Base-by-base conservation (phyloP, 2,888 invertebrate genomes). In the Hirtodrosophila confusa region DNA sequence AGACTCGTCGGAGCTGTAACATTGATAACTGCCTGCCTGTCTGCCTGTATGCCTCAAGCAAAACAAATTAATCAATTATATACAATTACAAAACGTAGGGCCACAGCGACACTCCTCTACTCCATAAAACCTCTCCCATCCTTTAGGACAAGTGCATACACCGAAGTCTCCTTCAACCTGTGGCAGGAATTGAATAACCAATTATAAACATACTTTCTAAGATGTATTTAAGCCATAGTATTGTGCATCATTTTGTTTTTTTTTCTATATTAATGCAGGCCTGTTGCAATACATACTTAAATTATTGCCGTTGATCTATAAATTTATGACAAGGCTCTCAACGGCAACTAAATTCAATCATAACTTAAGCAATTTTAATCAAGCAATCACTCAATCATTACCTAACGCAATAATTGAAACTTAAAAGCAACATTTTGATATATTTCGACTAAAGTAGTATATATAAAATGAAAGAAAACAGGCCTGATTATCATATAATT, bases 11-110 rank as follows among this genome's bases (percentile, higher is more conserved):
- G 70, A 74, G 57, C 48, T 51, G 56, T 66, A 47, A 47, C 23
- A 65, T 57, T 65, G 53, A 76, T 41, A 77, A 80, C 88, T 88
- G 80, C 80, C 80, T 67, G 87, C 75, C 82, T 87, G 87, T 70
- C 82, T 87, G 75, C 78, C 82, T 87, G 87, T 70, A 78, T 87
- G 75, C 78, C 82, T 78, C 65, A 78, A 69, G 60, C 62, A 55
- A 60, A 60, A 55, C 50, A 67, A 64, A 83, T 57, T 67, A 77
- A 83, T 78, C 56, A 68, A 68, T 66, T 68, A 55, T 63, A 75
- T 51, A 63, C 31, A 67, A 29, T 35, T 35, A 53, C 12, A 56
- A 47, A 49, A 48, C 31, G 62, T 48, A 48, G 37, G 57, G 23
- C 68, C 68, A 67, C 61, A 49, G 35, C 4, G 33, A 48, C 43